These are phyloP conservation scores for Neolamprologus cancellatus DNA, from an alignment of 2,113 vertebrate genomes.

Conservation along the genomic window DNA sequence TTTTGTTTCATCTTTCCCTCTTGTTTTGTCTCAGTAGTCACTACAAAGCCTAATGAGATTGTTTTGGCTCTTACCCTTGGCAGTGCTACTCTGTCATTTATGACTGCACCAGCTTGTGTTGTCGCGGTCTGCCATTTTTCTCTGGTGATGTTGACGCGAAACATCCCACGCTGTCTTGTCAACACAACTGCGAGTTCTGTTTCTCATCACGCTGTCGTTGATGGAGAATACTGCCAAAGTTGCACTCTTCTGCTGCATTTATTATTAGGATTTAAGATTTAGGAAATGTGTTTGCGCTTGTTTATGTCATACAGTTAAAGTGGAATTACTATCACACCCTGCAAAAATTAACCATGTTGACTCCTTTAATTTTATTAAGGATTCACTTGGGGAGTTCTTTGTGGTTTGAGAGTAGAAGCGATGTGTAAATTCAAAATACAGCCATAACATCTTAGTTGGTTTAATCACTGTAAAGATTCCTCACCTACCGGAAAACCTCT, in stretches of 20 bases:
- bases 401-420: not conserved
- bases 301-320: not conserved
- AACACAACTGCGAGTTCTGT: not conserved
- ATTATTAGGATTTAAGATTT: not conserved
- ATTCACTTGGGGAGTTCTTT: not conserved
- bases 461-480: conserved; percentile 10
- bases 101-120: conserved; percentile 26
- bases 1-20: not conserved
- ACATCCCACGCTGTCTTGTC: conserved; percentile 8
- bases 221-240: not conserved
- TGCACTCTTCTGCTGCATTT: not conserved
- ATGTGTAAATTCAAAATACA: not conserved
- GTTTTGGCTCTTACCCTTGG: not conserved
- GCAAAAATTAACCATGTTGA: not conserved
- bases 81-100: conserved; percentile 7
- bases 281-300: not conserved
- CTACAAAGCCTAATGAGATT: not conserved
- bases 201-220: not conserved
- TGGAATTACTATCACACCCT: not conserved
- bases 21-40: not conserved
- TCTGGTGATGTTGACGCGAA: conserved; percentile 7
- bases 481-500: conserved; percentile 38
- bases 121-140: conserved; percentile 22
- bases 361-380: not conserved
- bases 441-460: not conserved